These are phyloP conservation scores for Conopomorpha cramerella DNA, from an alignment of 1,140 invertebrate genomes.

Conservation along the genomic window DNA sequence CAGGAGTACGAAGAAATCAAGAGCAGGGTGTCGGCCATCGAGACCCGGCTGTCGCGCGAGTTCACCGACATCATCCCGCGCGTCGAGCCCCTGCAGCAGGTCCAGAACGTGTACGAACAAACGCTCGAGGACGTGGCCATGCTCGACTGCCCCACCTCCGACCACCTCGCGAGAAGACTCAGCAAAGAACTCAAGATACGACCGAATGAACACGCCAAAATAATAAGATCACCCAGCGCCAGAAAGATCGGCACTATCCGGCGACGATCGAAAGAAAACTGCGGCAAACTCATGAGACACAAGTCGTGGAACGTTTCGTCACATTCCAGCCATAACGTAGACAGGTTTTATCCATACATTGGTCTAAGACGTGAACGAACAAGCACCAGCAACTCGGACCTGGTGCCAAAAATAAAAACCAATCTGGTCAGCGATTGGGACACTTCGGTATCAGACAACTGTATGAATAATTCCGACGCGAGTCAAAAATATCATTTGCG, in stretches of 20 bases:
- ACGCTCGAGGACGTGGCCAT: conserved; percentile 70
- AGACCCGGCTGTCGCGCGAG: conserved; percentile 70
- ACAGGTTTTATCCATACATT: conserved; percentile 44
- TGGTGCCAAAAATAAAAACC: conserved; percentile 8
- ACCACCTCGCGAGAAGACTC: conserved; percentile 70
- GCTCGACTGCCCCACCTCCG: conserved; percentile 64
- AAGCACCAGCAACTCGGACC: conserved; percentile 19
- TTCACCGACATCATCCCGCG: conserved; percentile 61
- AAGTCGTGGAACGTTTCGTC: conserved; percentile 50
- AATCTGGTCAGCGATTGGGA: conserved; percentile 36
- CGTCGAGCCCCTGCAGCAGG: conserved; percentile 53
- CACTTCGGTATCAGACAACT: conserved; percentile 21
- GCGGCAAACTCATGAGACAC: conserved; percentile 46
- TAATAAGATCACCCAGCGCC: conserved; percentile 79
- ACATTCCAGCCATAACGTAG: conserved; percentile 24
- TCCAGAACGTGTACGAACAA: conserved; percentile 73
- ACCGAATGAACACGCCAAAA: conserved; percentile 67
- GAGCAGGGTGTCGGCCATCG: conserved; percentile 71
- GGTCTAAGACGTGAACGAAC: conserved; percentile 28
- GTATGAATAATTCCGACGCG: conserved; percentile 20
- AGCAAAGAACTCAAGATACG: conserved; percentile 76
- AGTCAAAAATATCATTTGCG: conserved; percentile 37
- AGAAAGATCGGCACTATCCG: conserved; percentile 77
- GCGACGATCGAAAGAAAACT: conserved; percentile 64
- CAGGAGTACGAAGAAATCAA: conserved; percentile 77